Base-by-base conservation (phyloP, 2,113 vertebrate species). In the Gopherus evgoodei region DNA sequence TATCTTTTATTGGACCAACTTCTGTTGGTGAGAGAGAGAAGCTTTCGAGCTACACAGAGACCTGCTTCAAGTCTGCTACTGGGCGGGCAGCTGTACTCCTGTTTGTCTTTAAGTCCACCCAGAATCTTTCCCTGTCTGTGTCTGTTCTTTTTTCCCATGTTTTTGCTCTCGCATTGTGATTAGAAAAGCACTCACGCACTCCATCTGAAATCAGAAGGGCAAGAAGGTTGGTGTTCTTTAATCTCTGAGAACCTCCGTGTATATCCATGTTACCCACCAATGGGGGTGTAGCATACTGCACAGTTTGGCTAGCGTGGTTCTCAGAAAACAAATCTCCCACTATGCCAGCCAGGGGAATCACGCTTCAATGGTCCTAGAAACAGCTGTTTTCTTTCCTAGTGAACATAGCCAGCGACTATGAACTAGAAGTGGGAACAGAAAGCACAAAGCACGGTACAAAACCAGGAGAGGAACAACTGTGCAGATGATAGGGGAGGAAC, bases 51-150 rank as follows among this genome's bases (percentile, higher is more conserved):
- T 17, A 38, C 65, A 38, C 19, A 22, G 65, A 38, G 21, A 72
- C 65, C 65, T 72, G 21, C 65, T 38, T 72, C 65, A 38, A 21
- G n/a, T 72, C 65, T 72, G n/a, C 29, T 81, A 87, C 90, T 81
- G 92, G 83, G 89, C 78, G 19, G 2, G 78, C 85, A 21, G 90
- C 62, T 97, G 87, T 69, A 90, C 94, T 97, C 79, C 96, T 96
- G 91, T 94, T 96, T 93, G 96, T 86, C 94, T 83, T 96, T 96
- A 96, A 82, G 83, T 1, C 94, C 62, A 78, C 93, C 24, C 81
- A 4, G 12, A 62, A 31, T 5, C 81, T 91, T 76, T 57, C 54
- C 57, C 86, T 4, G 57, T 49, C 0, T 1, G 2, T 8, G 56
- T 3, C 62, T 62, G 44, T 25, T 81, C 76, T 59, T 81, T 72